Percentiles rank a stretch among this genome's conserved stretches.
Evolutionary conservation across 2,797 vertebrate genomes (phyloP).

Genomic region (Kryptopterus vitreolus): DNA sequence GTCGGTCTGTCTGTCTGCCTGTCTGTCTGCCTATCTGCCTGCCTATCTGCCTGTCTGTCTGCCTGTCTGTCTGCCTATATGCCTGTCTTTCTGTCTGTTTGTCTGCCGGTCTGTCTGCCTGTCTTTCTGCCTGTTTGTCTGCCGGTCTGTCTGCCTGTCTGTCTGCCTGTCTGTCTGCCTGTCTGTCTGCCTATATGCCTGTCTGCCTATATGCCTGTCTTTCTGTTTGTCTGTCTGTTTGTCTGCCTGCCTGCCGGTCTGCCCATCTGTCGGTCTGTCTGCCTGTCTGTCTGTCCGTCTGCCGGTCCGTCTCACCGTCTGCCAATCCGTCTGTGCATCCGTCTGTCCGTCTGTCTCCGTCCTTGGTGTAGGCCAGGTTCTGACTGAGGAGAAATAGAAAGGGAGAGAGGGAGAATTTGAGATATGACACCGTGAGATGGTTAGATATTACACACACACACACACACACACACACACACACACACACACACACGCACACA

Average conservation of each 20-base stretch:
- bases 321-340: neutral
- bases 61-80: too few relatives aligned
- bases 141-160: too few relatives aligned
- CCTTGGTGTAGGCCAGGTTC: slow-evolving; percentile 12
- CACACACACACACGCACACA: neutral
- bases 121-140: too few relatives aligned
- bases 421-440: slow-evolving; percentile 17
- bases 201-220: too few relatives aligned
- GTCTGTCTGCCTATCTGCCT: too few relatives aligned
- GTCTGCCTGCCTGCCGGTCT: neutral
- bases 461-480: slow-evolving; percentile 29
- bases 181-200: too few relatives aligned
- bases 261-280: neutral
- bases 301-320: neutral
- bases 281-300: neutral
- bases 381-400: slow-evolving; percentile 11
- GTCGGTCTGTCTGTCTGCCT: too few relatives aligned
- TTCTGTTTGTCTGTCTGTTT: too few relatives aligned
- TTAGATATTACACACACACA: slow-evolving; percentile 25
- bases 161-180: too few relatives aligned
- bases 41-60: too few relatives aligned
- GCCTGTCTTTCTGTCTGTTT: too few relatives aligned
- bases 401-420: slow-evolving; percentile 12
- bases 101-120: too few relatives aligned
- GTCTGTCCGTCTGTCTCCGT: neutral